phyloP scores from a whole-genome alignment of 2,797 vertebrate species.

The Dromococcyx pavoninus region DNA sequence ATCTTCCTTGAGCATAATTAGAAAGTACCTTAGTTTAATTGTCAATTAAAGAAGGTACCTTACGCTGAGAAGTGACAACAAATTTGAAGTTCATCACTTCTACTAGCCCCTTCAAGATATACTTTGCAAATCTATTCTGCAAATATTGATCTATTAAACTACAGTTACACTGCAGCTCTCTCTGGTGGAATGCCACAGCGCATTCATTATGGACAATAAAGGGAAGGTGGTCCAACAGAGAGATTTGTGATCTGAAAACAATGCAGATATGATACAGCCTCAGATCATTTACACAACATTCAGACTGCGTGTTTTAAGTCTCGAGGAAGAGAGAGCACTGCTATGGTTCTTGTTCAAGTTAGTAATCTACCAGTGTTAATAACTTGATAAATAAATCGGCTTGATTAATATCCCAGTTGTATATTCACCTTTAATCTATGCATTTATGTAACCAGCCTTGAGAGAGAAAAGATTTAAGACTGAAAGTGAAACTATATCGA shows the following conservation, averaged over 20 bases:
- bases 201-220: background rate
- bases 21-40: background rate
- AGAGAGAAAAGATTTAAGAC: background rate
- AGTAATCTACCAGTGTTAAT: background rate
- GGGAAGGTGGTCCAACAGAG: background rate
- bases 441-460: background rate
- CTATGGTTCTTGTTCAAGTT: background rate
- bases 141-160: background rate
- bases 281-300: background rate
- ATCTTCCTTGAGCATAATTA: background rate
- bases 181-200: background rate
- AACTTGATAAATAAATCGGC: background rate
- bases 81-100: background rate
- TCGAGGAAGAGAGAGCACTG: background rate
- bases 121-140: background rate
- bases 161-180: background rate
- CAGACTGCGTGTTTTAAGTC: background rate
- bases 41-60: background rate
- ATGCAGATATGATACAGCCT: rapidly evolving
- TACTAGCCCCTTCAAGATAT: background rate
- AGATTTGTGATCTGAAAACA: background rate
- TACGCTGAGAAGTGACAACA: background rate
- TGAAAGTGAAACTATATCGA: background rate
- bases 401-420: background rate
- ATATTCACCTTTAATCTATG: background rate